A percentile compares a stretch with the other conserved stretches of the same genome.
These are phyloP conservation scores for Lingula anatina DNA, from an alignment of 2,888 invertebrate genomes.

Conservation along the genomic window DNA sequence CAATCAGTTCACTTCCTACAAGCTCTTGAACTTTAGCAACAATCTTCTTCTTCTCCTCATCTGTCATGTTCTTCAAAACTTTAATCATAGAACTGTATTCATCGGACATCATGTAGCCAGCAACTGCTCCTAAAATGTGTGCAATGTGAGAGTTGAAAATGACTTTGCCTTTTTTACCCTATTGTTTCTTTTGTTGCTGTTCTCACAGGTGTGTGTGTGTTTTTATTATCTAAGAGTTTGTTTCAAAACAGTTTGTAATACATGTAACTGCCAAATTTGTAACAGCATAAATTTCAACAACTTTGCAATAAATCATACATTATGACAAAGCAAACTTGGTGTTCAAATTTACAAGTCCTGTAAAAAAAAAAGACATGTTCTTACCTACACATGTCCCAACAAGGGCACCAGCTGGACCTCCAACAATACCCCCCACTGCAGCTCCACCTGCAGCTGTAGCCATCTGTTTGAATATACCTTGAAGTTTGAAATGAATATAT, in stretches of 20 bases:
- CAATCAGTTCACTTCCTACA: constrained; percentile 34
- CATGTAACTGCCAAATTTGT: no score
- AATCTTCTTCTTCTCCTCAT: constrained; percentile 29
- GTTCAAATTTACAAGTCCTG: no score
- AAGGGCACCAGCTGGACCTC: constrained; percentile 39
- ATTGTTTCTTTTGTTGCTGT: no score
- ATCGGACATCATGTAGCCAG: constrained; percentile 33
- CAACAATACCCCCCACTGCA: constrained; percentile 31
- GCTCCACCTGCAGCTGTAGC: constrained; percentile 38
- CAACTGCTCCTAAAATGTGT: no score
- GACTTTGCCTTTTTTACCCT: no score
- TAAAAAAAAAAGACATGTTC: constrained; percentile 1
- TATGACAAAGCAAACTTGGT: no score
- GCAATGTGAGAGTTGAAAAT: no score
- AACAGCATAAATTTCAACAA: no score
- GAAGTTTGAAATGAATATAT: constrained; percentile 2
- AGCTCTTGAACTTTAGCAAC: constrained; percentile 36
- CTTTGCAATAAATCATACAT: no score
- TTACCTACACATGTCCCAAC: constrained; percentile 34
- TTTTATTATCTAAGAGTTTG: no score
- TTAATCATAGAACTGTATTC: constrained; percentile 34
- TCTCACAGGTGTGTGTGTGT: no score
- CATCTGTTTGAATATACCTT: constrained; percentile 41
- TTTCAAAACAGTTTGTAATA: no score
- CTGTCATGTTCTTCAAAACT: constrained; percentile 29